Evolutionary conservation across 2,797 vertebrate genomes (phyloP), one percentile per base, ranked within the genome.

Genomic region (Syngnathus rostellatus): DNA sequence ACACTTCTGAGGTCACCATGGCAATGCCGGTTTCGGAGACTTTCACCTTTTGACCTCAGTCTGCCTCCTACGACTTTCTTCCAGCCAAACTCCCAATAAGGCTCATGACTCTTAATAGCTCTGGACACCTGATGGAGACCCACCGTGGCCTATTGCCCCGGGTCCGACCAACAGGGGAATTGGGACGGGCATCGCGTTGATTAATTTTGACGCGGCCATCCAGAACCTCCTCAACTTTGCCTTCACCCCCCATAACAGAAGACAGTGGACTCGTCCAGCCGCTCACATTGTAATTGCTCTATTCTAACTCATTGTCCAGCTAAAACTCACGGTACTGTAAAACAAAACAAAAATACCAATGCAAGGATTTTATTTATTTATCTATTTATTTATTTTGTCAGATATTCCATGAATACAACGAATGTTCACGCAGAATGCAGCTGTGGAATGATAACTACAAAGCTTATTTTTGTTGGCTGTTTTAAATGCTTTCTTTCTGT

Each of bases 1-100:
- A 81, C 94, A 94, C 84, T 92, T 94, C 87, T 98, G 81, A 83
- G 78, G 80, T 87, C 83, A 81, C 79, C 66, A 69, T 75, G 79
- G 72, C 74, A 77, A 83, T 75, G 74, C 67, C 82, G 80, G 69
- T 78, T 81, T 62, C 66, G 46, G 68, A 81, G 74, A 78, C 72
- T 69, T 71, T 70, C 21, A 61, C 73, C 83, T 77, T 75, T 82
- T 83, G 77, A 85, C 85, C 81, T 82, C 80, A 63, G 66, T 66
- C 64, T 61, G 65, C 57, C 69, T 19, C 57, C 62, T 50, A 38
- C 8, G 62, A 83, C 73, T 78, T 68, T 67, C 62, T 62, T 71
- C 59, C 68, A 71, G 80, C 84, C 79, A 86, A 83, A 78, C 73
- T 66, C 72, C 72, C 63, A 48, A 63, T 59, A 62, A 70, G 68